These are phyloP conservation scores for Esperia sulphurella DNA, from an alignment of 2,888 invertebrate genomes.

Conservation along the genomic window DNA sequence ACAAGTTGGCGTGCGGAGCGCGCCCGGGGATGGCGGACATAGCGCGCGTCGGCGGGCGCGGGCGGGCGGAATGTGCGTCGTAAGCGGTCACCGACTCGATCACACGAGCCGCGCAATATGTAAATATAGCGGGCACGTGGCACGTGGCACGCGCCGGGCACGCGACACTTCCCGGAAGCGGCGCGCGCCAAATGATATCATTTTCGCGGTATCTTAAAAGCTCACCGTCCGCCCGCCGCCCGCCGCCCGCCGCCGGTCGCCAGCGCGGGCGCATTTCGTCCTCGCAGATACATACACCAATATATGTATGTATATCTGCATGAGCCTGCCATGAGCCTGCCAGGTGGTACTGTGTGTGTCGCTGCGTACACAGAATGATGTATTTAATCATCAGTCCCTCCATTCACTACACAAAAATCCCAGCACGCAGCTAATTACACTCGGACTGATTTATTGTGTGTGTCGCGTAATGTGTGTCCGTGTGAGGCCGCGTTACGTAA, in stretches of 20 bases:
- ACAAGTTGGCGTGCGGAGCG: neutral
- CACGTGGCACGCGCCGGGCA: slow-evolving; percentile 17
- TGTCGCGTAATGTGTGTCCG: too few relatives aligned
- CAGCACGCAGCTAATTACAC: too few relatives aligned
- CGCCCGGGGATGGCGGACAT: too few relatives aligned
- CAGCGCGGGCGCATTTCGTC: neutral
- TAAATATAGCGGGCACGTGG: slow-evolving; percentile 8
- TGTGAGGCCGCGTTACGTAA: too few relatives aligned
- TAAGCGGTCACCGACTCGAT: slow-evolving; percentile 37
- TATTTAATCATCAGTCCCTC: too few relatives aligned
- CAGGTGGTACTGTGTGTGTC: too few relatives aligned
- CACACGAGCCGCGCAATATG: slow-evolving; percentile 1
- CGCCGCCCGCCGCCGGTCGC: neutral
- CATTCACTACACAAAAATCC: too few relatives aligned
- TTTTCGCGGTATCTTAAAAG: slow-evolving; percentile 21
- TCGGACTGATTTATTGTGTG: too few relatives aligned
- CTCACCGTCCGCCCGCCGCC: neutral
- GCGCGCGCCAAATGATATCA: slow-evolving; percentile 28
- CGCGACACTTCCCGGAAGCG: slow-evolving; percentile 32
- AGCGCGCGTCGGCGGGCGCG: slow-evolving; percentile 1
- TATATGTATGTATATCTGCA: too few relatives aligned
- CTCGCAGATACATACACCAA: neutral
- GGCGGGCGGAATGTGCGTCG: slow-evolving; percentile 17
- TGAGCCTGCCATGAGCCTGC: too few relatives aligned
- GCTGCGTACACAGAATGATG: too few relatives aligned